Base-by-base conservation (phyloP, 2,113 vertebrate species). In the Larimichthys crocea region DNA sequence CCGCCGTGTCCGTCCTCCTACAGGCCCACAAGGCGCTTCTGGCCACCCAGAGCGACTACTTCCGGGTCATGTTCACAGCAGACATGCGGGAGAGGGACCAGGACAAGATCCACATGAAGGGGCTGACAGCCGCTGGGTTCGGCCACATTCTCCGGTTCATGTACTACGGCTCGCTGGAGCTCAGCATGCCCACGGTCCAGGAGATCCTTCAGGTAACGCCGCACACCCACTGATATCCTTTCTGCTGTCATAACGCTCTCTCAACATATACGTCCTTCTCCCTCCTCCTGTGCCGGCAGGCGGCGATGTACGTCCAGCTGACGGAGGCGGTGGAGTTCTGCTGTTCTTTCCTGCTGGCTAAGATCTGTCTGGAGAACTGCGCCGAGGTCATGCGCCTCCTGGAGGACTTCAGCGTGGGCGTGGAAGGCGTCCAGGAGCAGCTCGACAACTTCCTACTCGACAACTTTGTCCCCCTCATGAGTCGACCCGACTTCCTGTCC, bases 31-130 rank as follows among this genome's bases (percentile, higher is more conserved):
- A 99, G 96, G 98, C 98, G 24, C 95, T 99, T 57, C 94, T 99
- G 95, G 98, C 98, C 89, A 99, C 98, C 10, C 98, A 99, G 95
- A 99, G 98, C 88, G 98, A 99, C 95, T 99, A 99, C 94, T 99
- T 99, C 96, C 96, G 98, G 93, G 98, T 99, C 86, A 99, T 99
- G 98, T 99, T 99, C 93, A 99, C 98, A 15, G 98, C 98, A 6
- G 98, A 99, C 94, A 99, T 99, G 98, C 95, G 98, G 80, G 98
- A 99, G 92, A 94, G 98, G 83, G 98, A 99, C 95, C 98, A 99
- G 96, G 96, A 99, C 93, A 98, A 98, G 95, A 99, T 99, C 95
- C 97, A 99, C 93, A 96, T 99, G 94, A 99, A 99, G 95, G 98
- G 98, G 89, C 95, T 99, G 91, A 99, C 98, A 57, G 98, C 98